Evolutionary conservation across 1,140 invertebrate species (phyloP), one percentile per base, ranked within the genome.

Genomic region (Scaptomyza montana): DNA sequence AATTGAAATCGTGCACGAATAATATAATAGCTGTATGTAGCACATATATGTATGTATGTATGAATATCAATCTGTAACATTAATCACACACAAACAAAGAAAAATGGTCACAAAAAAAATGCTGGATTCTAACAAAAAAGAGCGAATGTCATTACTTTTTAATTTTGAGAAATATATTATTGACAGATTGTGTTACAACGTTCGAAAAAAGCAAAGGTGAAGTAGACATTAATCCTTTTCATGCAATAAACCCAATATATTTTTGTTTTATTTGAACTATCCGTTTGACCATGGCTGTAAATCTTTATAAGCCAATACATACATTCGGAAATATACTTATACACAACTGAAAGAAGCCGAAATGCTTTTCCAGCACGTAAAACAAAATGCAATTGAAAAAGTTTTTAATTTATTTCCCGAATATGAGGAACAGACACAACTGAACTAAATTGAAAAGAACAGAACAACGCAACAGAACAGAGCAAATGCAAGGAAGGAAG

Each of bases 381-480:
- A 45, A 51, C 13, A 53, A 80, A 80, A 72, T 72, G 78, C 78
- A 80, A 80, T 80, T 81, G 78, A 80, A 80, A 80, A 80, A 80
- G 73, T 80, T 80, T 80, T 80, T 80, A 80, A 80, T 80, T 80
- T 80, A 80, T 80, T 81, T 80, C 41, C 30, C 63, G 78, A 77
- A 80, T 80, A 80, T 80, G 73, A 75, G 36, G 59, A 56, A 68
- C 57, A 62, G 41, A 43, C 33, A 36, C 33, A 36, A 30, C 7
- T 30, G 33, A 36, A 36, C 33, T 36, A 25, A 25, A 25, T 4
- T 25, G 21, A 16, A 16, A 16, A 16, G 16, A 16, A 16, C 16
- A 16, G 16, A 16, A 16, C 16, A 16, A 16, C 16, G 16, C 16
- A 16, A 16, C 16, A 16, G 30, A 33, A 33, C 30, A 8, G 30